Base-by-base conservation (phyloP, 2,888 invertebrate species). In the Lochmaea crataegi region DNA sequence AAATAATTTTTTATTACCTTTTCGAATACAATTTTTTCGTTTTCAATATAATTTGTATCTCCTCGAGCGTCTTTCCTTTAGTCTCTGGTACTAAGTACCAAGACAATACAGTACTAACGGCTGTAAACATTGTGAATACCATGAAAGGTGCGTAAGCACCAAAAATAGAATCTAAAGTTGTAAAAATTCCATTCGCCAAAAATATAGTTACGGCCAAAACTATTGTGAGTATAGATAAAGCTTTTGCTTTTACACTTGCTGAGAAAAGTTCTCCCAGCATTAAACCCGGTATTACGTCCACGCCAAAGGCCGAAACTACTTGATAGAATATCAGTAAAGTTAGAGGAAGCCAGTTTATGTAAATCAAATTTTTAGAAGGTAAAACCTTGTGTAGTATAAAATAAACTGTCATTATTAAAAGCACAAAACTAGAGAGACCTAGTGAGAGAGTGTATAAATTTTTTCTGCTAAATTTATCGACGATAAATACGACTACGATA, bases 61-160 rank as follows among this genome's bases (percentile, higher is more conserved):
- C 42, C 42, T 42, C 42, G 2, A 42, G 12, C 10, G 42, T 42
- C 42, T 42, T 85, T 3, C 84, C 85, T 77, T 82, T 83, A 2
- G 85, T 86, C 76, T 86, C 85, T 1, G 85, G 85, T 48, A 86
- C 77, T 69, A 81, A 76, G 75, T 75, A 83, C 71, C 81, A 80
- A 5, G 82, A 78, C 67, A 81, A 76, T 41, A 83, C 65, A 5
- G 80, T 76, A n/a, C 79, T 77, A 10, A 81, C 6, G 51, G 83
- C 80, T 51, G 80, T 80, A 57, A 77, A 77, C 5, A 76, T 26
- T 2, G 81, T 73, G 75, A 84, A 86, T 41, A 84, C 76, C 9
- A 80, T 76, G 75, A 85, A 86, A 32, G 84, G 82, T 1, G 79
- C 78, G 68, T 79, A 84, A 41, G 84, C 66, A 2, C 85, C 85